Evolutionary conservation across 2,888 invertebrate genomes (phyloP), one percentile per base, ranked within the genome.

Genomic region (Platynereis dumerilii): DNA sequence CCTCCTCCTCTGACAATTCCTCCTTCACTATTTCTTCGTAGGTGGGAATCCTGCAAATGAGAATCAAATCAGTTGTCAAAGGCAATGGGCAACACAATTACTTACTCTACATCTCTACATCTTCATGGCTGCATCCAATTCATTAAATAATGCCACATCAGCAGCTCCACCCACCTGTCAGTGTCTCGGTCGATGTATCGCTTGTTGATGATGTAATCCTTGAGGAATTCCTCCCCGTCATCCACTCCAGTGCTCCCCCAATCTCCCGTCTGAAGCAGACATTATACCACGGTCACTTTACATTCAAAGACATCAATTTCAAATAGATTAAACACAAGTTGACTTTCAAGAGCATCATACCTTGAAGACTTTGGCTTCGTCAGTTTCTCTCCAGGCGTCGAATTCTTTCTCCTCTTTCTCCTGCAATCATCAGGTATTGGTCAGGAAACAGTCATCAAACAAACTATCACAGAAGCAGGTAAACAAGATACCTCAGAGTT

Each of bases 141-240:
- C n/a, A n/a, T n/a, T 34, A 34, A 34, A 34, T 34, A 5, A 34
- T 34, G 34, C 34, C 5, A 34, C 34, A 34, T 34, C 12, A 12
- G 34, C 5, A 12, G 12, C 34, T n/a, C 12, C 5, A 34, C 34
- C 17, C 45, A 58, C 62, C 62, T 48, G 42, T 86, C 64, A 55
- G 71, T 76, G 20, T 79, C 80, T 29, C 82, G 76, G 17, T 75
- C 80, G 24, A 84, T 74, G 74, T 87, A 89, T 86, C 90, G 90
- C 83, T 94, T 92, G 79, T 96, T 92, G 44, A 97, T 85, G 73
- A 98, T 90, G 82, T 93, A 98, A 85, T 99, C 96, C 62, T 93
- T 88, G 1, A 99, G 86, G 84, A 95, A 99, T 63, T 91, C 91
- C 80, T 98, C 97, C 39, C 90, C 91, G 61, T 90, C 88, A 74